phyloP scores from a whole-genome alignment of 2,888 invertebrate genomes.

The Sphaerophoria rueppellii region DNA sequence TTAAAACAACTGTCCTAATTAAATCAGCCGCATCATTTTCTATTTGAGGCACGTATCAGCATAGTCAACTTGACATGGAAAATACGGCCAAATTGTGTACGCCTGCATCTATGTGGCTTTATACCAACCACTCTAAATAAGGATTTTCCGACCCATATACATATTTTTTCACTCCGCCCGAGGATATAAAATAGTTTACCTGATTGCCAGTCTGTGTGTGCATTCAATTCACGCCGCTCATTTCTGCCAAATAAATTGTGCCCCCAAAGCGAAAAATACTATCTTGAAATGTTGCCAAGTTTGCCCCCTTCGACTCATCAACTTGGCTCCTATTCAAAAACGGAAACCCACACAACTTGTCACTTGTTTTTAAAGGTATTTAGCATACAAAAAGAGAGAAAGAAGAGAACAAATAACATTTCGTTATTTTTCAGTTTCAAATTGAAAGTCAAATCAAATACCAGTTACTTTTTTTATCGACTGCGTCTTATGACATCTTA shows the following conservation, averaged over 20 bases:
- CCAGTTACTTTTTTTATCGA: constrained; percentile 32
- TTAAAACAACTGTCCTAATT: constrained; percentile 49
- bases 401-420: constrained; percentile 20
- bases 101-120: constrained; percentile 32
- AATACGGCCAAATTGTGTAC: constrained; percentile 38
- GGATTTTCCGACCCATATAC: constrained; percentile 29
- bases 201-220: constrained; percentile 48
- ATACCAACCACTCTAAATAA: too few relatives aligned
- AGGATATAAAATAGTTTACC: constrained; percentile 39
- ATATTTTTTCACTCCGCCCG: not conserved
- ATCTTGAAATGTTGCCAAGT: constrained; percentile 51
- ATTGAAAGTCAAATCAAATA: constrained; percentile 55
- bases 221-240: constrained; percentile 33
- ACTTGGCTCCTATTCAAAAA: constrained; percentile 44
- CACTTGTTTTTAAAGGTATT: constrained; percentile 9
- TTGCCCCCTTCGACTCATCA: constrained; percentile 10
- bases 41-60: constrained; percentile 57
- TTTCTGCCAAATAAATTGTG: constrained; percentile 41
- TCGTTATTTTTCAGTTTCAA: constrained; percentile 6
- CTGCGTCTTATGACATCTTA: constrained; percentile 55
- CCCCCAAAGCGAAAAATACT: constrained; percentile 36
- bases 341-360: constrained; percentile 4
- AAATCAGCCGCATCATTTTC: constrained; percentile 55
- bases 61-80: constrained; percentile 36
- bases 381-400: constrained; percentile 31